Evolutionary conservation across 2,888 invertebrate genomes (phyloP).

Genomic region (Microctonus aethiopoides): DNA sequence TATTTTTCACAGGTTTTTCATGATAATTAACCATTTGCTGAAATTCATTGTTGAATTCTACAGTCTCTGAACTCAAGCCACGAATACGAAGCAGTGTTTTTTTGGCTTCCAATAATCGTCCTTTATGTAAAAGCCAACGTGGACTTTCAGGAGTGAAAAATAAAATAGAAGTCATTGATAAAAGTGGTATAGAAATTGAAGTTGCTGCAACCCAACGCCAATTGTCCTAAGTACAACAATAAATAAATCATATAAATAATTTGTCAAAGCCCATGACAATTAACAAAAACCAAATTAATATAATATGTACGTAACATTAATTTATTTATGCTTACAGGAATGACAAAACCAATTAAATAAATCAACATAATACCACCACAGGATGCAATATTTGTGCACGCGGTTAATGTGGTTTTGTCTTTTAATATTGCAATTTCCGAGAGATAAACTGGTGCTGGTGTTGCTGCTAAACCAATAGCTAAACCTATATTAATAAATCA

Average conservation of each 20-base stretch:
- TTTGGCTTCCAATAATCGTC: conserved; percentile 65
- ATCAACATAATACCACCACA: conserved; percentile 67
- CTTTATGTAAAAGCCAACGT: conserved; percentile 66
- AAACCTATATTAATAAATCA: conserved; percentile 52
- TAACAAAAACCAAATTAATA: no score
- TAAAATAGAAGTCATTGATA: conserved; percentile 57
- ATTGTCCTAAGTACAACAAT: conserved; percentile 49
- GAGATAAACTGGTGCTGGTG: conserved; percentile 69
- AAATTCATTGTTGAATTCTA: conserved; percentile 44
- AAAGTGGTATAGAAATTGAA: conserved; percentile 58
- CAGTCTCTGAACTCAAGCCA: conserved; percentile 48
- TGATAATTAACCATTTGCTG: conserved; percentile 40
- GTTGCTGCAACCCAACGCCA: conserved; percentile 62
- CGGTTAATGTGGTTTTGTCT: conserved; percentile 67
- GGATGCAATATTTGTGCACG: conserved; percentile 68
- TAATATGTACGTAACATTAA: no score
- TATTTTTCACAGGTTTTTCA: conserved; percentile 30
- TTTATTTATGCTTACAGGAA: conserved; percentile 56
- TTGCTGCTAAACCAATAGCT: conserved; percentile 67
- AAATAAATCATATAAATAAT: neutral
- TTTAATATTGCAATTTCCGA: conserved; percentile 67
- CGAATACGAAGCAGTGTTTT: conserved; percentile 60
- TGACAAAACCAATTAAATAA: conserved; percentile 66
- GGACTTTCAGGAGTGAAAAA: conserved; percentile 69
- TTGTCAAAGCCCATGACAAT: no score